A percentile compares a stretch with the other conserved stretches of the same genome.
Conservation (phyloP, 2,113 vertebrate species). For the Hippocampus mohnikei region DNA sequence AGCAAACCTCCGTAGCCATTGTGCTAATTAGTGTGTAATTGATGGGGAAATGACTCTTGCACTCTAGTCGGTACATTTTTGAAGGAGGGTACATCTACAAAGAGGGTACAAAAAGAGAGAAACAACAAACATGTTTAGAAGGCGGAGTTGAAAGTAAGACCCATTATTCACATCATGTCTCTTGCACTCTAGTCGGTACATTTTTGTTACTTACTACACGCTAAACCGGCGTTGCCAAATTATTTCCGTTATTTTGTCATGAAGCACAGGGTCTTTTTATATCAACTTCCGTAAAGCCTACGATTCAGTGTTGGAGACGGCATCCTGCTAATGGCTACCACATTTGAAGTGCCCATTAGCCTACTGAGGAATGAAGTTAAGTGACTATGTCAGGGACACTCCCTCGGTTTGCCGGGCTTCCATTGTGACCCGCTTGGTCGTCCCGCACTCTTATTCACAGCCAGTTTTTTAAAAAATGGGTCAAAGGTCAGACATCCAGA, state of each 20-base stretch:
- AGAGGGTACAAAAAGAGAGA: background rate
- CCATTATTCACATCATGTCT: background rate
- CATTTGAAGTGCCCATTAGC: conserved; percentile 71
- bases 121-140: conserved; percentile 9
- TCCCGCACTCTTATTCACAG: conserved; percentile 71
- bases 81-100: too few species aligned
- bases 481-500: conserved; percentile 79
- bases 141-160: background rate
- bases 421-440: conserved; percentile 70
- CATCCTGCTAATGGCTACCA: conserved; percentile 59
- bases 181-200: background rate
- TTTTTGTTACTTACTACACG: conserved; percentile 2
- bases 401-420: conserved; percentile 66
- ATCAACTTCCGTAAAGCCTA: conserved; percentile 27
- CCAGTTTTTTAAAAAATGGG: conserved; percentile 63
- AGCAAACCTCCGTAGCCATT: conserved; percentile 68
- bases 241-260: background rate
- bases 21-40: conserved; percentile 77
- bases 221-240: background rate
- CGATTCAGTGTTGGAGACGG: conserved; percentile 39
- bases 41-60: conserved; percentile 68
- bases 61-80: too few species aligned
- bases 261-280: conserved; percentile 9
- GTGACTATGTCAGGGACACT: conserved; percentile 74
- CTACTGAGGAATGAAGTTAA: conserved; percentile 73